Conservation (phyloP, 2,113 vertebrate genomes). For the Blennius ocellaris region DNA sequence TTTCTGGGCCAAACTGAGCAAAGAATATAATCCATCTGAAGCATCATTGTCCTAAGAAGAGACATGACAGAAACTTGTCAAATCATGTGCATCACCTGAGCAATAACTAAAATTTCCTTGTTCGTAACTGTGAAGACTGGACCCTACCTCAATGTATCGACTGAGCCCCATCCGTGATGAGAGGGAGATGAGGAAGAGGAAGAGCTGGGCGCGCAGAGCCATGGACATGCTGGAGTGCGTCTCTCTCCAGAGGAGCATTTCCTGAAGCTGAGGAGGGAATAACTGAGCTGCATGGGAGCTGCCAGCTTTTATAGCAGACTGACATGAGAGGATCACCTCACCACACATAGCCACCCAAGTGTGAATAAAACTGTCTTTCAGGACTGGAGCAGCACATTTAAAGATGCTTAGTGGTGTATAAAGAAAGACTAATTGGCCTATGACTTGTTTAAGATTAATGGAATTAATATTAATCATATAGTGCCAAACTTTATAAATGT, state of each 20-base stretch:
- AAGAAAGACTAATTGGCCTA: neutral
- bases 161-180: conserved; percentile 58
- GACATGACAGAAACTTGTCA: conserved; percentile 25
- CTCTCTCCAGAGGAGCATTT: conserved; percentile 33
- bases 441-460: neutral
- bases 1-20: conserved; percentile 74
- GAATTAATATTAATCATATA: neutral
- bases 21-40: conserved; percentile 72
- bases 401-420: neutral
- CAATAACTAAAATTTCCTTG: neutral
- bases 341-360: neutral
- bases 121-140: neutral
- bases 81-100: neutral
- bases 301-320: conserved; percentile 73
- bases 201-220: conserved; percentile 62
- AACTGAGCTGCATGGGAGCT: conserved; percentile 43
- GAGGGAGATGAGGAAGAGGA: conserved; percentile 72
- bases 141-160: conserved; percentile 72
- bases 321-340: too few species aligned
- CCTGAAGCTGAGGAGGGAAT: conserved; percentile 34
- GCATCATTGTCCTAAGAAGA: conserved; percentile 62
- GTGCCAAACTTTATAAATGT: neutral
- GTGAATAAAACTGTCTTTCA: conserved; percentile 18
- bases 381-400: neutral
- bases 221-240: conserved; percentile 68